phyloP scores from a whole-genome alignment of 2,888 invertebrate species.

The Mayetiola destructor region DNA sequence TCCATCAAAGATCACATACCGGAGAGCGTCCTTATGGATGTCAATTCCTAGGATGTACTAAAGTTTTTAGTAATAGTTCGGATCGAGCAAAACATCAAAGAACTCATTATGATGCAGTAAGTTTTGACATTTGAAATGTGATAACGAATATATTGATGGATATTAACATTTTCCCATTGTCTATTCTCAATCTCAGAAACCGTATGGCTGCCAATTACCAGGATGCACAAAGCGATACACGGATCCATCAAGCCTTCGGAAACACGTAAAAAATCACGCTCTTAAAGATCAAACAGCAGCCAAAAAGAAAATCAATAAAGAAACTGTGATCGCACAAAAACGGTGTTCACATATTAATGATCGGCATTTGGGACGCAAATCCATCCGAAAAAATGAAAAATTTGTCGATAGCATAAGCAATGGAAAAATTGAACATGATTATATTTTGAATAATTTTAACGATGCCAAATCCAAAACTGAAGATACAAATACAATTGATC shows the following conservation, averaged over 20 bases:
- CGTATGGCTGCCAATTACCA: conserved; percentile 75
- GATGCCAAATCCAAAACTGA: neutral
- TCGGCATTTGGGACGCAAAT: too few relatives aligned
- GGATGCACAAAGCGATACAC: conserved; percentile 88
- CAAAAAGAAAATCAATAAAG: conserved; percentile 22
- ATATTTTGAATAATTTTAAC: too few relatives aligned
- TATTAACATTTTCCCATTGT: too few relatives aligned
- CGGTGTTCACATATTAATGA: too few relatives aligned
- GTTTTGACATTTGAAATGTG: conserved; percentile 29
- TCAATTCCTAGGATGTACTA: conserved; percentile 79
- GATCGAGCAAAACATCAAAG: conserved; percentile 97
- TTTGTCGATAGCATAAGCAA: too few relatives aligned
- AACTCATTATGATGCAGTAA: conserved; percentile 95
- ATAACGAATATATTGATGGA: neutral
- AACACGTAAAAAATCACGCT: conserved; percentile 77
- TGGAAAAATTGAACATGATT: too few relatives aligned
- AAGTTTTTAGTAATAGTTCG: conserved; percentile 97
- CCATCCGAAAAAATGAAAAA: conserved; percentile 6
- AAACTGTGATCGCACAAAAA: neutral
- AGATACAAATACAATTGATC: conserved; percentile 6
- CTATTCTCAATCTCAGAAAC: conserved; percentile 49
- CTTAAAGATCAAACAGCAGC: conserved; percentile 23
- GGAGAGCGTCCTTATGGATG: conserved; percentile 94
- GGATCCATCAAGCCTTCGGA: conserved; percentile 82
- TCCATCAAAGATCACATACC: conserved; percentile 89